Evolutionary conservation across 1,140 invertebrate species (phyloP).

Genomic region (Battus philenor): DNA sequence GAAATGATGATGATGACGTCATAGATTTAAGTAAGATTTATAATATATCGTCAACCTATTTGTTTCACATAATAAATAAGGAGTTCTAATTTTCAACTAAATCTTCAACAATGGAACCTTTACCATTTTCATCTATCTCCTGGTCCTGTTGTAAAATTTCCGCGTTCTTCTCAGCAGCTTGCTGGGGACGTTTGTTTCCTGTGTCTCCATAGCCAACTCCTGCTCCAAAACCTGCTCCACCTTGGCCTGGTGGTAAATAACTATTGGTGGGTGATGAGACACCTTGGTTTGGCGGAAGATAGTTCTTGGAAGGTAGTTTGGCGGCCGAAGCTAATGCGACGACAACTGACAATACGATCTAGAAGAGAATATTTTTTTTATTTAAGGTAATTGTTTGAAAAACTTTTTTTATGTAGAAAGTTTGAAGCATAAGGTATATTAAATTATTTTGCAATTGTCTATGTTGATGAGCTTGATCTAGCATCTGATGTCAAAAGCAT

Average conservation of each 20-base stretch:
- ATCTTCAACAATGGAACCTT: no score
- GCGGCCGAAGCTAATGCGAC: slow-evolving; percentile 33
- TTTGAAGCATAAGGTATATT: no score
- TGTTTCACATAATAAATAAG: no score
- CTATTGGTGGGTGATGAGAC: slow-evolving; percentile 2
- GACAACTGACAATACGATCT: slow-evolving; percentile 27
- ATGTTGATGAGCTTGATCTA: no score
- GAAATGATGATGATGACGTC: no score
- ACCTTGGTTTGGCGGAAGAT: slow-evolving; percentile 27
- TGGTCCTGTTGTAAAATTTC: slow-evolving; percentile 45
- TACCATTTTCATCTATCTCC: slow-evolving; percentile 45
- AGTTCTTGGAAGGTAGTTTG: slow-evolving; percentile 34
- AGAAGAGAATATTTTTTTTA: not conserved
- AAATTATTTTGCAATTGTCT: no score
- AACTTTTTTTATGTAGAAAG: no score
- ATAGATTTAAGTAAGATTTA: no score
- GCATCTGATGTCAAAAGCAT: no score
- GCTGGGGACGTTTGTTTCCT: slow-evolving; percentile 41
- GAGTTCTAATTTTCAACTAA: no score
- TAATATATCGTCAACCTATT: no score
- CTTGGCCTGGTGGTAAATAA: slow-evolving; percentile 22
- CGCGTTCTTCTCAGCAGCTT: slow-evolving; percentile 45
- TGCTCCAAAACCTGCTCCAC: slow-evolving; percentile 6
- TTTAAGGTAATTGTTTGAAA: no score
- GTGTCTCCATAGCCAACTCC: slow-evolving; percentile 15